Conservation (phyloP, 1,140 invertebrate genomes). For the Agrilus planipennis region DNA sequence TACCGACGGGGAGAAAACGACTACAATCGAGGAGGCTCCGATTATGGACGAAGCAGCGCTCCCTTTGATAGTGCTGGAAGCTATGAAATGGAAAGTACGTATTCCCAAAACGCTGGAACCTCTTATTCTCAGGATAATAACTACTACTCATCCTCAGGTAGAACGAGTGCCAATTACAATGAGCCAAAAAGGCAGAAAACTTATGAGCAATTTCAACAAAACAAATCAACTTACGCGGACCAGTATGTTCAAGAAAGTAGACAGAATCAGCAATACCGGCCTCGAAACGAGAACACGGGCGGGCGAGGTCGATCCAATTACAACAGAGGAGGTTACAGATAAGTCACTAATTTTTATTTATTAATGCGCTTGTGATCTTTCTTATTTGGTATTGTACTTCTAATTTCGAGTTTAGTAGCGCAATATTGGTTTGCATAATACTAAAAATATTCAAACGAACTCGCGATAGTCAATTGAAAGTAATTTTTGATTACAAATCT, state of each 20-base stretch:
- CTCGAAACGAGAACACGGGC: slow-evolving; percentile 10
- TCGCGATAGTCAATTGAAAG: too few relatives aligned
- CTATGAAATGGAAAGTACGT: slow-evolving; percentile 19
- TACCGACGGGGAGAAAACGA: slow-evolving; percentile 15
- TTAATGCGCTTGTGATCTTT: too few relatives aligned
- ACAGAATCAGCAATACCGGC: slow-evolving; percentile 29
- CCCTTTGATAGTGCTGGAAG: slow-evolving; percentile 8
- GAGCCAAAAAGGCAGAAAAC: slow-evolving; percentile 27
- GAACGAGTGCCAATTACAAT: slow-evolving; percentile 22
- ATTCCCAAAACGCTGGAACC: slow-evolving; percentile 3
- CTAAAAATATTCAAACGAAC: too few relatives aligned
- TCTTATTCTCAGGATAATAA: too few relatives aligned
- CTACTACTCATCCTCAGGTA: slow-evolving; percentile 15
- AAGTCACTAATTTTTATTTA: too few relatives aligned
- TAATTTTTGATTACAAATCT: too few relatives aligned
- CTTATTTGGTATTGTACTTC: too few relatives aligned
- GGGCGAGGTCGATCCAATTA: slow-evolving; percentile 27
- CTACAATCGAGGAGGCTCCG: slow-evolving; percentile 9
- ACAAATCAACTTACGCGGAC: slow-evolving; percentile 28
- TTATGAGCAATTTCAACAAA: slow-evolving; percentile 30
- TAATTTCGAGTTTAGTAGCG: too few relatives aligned
- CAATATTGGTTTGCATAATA: too few relatives aligned
- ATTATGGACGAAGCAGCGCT: slow-evolving; percentile 14
- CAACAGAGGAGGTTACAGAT: slow-evolving; percentile 27
- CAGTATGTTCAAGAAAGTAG: slow-evolving; percentile 31